phyloP scores from a whole-genome alignment of 2,888 invertebrate genomes.

The Argyresthia goedartella region DNA sequence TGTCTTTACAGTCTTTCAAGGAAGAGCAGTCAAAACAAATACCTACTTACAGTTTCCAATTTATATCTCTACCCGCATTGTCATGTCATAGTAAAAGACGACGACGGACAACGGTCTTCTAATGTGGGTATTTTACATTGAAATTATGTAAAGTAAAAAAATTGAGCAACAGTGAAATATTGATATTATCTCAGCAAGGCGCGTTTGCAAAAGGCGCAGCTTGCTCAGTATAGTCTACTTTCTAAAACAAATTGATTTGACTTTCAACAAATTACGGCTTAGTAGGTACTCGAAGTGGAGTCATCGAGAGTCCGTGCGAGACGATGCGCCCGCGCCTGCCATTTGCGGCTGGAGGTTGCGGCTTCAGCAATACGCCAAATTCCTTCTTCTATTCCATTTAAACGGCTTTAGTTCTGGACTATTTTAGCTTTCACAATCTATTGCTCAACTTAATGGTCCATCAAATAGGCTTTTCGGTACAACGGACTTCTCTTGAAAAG shows the following conservation, averaged over 20 bases:
- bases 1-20: neutral
- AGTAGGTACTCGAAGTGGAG: slow-evolving; percentile 11
- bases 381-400: neutral
- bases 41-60: neutral
- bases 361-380: neutral
- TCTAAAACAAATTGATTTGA: slow-evolving; percentile 65
- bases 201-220: slow-evolving; percentile 32
- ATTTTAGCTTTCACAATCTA: neutral
- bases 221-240: slow-evolving; percentile 42
- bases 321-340: slow-evolving; percentile 36
- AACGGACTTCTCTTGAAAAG: too few species aligned
- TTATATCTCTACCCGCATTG: too few species aligned
- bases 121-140: neutral
- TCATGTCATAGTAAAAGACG: too few species aligned
- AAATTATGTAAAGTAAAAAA: neutral
- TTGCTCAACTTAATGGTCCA: neutral
- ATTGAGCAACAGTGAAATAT: neutral
- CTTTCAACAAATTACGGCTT: slow-evolving; percentile 58
- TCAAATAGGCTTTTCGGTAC: too few species aligned
- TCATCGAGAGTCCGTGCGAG: slow-evolving; percentile 15
- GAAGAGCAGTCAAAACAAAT: too few species aligned
- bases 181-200: slow-evolving; percentile 19
- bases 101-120: neutral
- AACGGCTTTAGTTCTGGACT: neutral
- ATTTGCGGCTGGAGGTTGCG: slow-evolving; percentile 20